A percentile compares a stretch with the other conserved stretches of the same genome.
Evolutionary conservation across 2,113 vertebrate species (phyloP).

Genomic region (Pterocles gutturalis): DNA sequence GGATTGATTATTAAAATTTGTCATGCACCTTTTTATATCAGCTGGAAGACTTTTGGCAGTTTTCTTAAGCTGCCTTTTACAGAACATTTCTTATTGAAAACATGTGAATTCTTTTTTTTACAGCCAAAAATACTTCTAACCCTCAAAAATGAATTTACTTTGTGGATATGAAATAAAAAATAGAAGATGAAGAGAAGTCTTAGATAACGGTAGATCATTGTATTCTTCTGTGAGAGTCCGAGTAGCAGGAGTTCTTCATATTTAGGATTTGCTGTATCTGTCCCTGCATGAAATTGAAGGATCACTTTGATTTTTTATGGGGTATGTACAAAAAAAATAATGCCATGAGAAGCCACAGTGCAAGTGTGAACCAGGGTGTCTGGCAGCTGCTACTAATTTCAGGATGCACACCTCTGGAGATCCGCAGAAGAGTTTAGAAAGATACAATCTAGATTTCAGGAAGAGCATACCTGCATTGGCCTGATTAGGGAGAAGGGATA

Average conservation of each 20-base stretch:
- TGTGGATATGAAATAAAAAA: background rate
- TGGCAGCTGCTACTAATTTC: background rate
- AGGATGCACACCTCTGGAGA: background rate
- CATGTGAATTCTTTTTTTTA: background rate
- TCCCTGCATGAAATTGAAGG: background rate
- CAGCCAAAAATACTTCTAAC: rapidly evolving
- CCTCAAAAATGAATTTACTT: background rate
- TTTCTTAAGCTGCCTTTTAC: background rate
- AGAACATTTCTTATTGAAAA: background rate
- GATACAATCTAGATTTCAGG: background rate
- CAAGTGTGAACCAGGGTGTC: background rate
- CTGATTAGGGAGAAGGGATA: background rate
- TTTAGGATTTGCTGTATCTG: background rate
- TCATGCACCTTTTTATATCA: background rate
- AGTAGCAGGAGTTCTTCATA: background rate
- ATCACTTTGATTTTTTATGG: background rate
- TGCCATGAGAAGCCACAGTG: background rate
- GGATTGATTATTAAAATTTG: background rate
- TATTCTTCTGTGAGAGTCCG: background rate
- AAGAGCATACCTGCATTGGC: background rate
- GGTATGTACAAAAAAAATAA: background rate
- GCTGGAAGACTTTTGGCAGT: background rate
- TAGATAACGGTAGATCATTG: background rate
- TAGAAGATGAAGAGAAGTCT: background rate
- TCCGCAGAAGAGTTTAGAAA: background rate